Evolutionary conservation across 2,888 invertebrate species (phyloP), one percentile per base, ranked within the genome.

Genomic region (Dusona sp.): DNA sequence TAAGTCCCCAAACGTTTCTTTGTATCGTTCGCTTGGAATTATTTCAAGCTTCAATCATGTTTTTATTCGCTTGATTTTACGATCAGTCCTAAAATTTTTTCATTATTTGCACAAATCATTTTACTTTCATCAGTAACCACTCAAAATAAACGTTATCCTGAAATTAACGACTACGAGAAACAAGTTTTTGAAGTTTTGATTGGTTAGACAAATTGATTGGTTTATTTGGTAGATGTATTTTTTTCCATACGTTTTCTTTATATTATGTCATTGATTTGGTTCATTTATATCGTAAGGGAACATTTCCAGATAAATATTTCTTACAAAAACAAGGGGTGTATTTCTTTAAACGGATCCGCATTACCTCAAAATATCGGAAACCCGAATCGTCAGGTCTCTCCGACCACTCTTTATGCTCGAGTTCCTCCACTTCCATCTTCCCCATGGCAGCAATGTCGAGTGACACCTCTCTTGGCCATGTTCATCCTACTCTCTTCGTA

Each of bases 401-500:
- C 65, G 82, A 75, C 68, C 83, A 75, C 79, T 83, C 82, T 72
- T 88, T 81, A 86, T 82, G 81, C 68, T 74, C 75, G 45, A 75
- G 68, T 68, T 82, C 51, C 48, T 67, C 82, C 75, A 72, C 81
- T 75, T 85, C 86, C 77, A 83, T 83, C 83, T 83, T 79, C 36
- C 57, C 77, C 88, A 72, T 54, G 45, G 68, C 81, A 61, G 84
- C 87, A 65, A 88, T 86, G 88, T 85, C 89, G 88, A 90, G 90
- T 93, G 93, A 91, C 92, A 90, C 89, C 88, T 90, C 90, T 90
- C 90, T 67, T 54, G 64, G 65, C 64, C 84, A 51, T 64, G 79
- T 74, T 42, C 73, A 85, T 79, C 80, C 57, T 80, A 84, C 61
- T 65, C 81, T 79, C 88, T 83, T 72, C 65, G 88, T 88, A 87